Evolutionary conservation across 2,888 invertebrate species (phyloP).

Genomic region (Acrobasis consociella): DNA sequence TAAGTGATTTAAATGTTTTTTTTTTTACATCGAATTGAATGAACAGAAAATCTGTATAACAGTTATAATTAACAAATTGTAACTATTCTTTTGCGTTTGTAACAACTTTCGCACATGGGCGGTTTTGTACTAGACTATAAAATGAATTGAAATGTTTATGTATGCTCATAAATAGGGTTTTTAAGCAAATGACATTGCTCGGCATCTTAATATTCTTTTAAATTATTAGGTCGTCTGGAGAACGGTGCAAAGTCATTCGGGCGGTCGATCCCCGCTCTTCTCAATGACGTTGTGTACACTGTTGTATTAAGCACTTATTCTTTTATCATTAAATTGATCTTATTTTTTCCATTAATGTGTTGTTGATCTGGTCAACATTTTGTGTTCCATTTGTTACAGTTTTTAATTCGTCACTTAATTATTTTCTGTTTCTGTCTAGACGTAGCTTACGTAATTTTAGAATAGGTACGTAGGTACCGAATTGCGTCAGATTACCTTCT

Average conservation of each 20-base stretch:
- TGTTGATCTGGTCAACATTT: too few species aligned
- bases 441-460: too few species aligned
- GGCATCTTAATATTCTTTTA: slow-evolving; percentile 48
- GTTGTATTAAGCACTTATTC: slow-evolving; percentile 27
- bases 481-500: too few species aligned
- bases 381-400: background rate
- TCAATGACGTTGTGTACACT: slow-evolving; percentile 45
- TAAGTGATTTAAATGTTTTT: too few species aligned
- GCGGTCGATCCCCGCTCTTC: slow-evolving; percentile 58
- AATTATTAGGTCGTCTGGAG: slow-evolving; percentile 73
- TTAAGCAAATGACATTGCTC: slow-evolving; percentile 24
- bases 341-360: background rate
- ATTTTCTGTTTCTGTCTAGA: too few species aligned
- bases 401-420: background rate
- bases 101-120: too few species aligned
- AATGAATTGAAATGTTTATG: background rate
- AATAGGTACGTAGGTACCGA: too few species aligned
- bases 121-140: background rate
- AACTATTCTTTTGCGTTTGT: too few species aligned
- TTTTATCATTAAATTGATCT: slow-evolving; percentile 28
- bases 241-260: slow-evolving; percentile 70
- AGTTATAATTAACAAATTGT: too few species aligned
- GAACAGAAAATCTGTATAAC: too few species aligned
- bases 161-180: slow-evolving; percentile 25
- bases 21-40: too few species aligned